Base-by-base conservation (phyloP, 2,888 invertebrate genomes). In the Eupithecia exiguata region DNA sequence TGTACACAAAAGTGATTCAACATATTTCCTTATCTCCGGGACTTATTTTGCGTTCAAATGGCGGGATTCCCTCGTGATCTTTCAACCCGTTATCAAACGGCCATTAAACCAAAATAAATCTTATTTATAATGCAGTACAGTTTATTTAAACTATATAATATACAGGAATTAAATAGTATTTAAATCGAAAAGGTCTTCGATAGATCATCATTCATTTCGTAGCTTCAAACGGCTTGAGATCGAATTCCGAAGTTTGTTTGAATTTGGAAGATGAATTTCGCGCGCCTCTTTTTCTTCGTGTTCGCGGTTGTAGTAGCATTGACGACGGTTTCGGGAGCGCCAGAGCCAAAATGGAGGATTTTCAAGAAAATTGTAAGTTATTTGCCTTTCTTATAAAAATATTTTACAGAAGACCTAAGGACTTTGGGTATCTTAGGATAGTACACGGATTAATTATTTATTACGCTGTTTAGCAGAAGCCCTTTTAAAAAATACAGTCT, bases 271-370 rank as follows among this genome's bases (percentile, higher is more conserved):
- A 89, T 90, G 89, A 88, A 89, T 75, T 88, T 90, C 82, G 74
- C 82, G 6, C 83, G 81, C 66, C 70, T 89, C 49, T 81, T 89
- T 7, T 84, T 89, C 67, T 86, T 89, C 76, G 84, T 87, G 36
- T 88, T 88, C 73, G 86, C 87, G 72, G 84, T 88, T 74, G 78
- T 87, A 62, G 74, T 89, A 73, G 87, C 84, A 30, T 67, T 89
- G 72, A 80, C 80, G 30, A 72, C 84, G 6, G 89, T 88, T 0
- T 81, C 86, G 3, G 89, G 85, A 1, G 87, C 87, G 12, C 89
- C 88, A 0, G 83, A 85, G 43, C 90, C 90, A 0, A 82, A 81
- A 74, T 89, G 89, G 89, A 90, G 87, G 68, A 72, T 87, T 10
- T 89, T 73, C 18, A 73, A 73, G 30, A 73, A 73, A 70, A 58